A percentile compares a stretch with the other conserved stretches of the same genome.
These are phyloP conservation scores for Melinopterus prodromus DNA, from an alignment of 2,888 invertebrate species.

Conservation along the genomic window DNA sequence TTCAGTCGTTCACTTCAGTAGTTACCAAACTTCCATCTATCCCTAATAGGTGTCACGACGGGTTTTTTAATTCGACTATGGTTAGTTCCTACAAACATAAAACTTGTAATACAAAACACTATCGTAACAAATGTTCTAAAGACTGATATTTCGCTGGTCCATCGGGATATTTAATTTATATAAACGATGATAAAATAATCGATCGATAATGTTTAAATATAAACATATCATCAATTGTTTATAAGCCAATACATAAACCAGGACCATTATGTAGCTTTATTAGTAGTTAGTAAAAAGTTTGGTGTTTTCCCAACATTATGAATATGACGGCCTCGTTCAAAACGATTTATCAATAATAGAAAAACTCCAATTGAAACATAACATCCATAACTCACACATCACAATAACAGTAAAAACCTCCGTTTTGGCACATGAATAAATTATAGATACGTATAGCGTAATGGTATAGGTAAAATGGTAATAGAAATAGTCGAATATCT, in stretches of 20 bases:
- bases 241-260: no score
- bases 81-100: no score
- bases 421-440: neutral
- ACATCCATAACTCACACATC: neutral
- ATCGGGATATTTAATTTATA: no score
- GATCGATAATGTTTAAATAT: neutral
- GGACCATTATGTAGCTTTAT: no score
- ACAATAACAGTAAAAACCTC: neutral
- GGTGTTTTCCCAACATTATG: neutral
- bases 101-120: no score
- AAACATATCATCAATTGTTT: neutral
- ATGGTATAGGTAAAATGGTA: neutral
- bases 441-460: neutral
- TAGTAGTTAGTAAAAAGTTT: no score
- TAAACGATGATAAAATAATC: neutral
- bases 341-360: neutral
- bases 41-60: no score
- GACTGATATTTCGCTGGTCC: no score
- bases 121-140: no score
- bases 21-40: no score
- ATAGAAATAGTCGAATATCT: neutral
- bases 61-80: no score
- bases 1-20: no score
- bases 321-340: neutral
- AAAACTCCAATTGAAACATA: neutral